Evolutionary conservation across 2,113 vertebrate genomes (phyloP).

Genomic region (Haemorhous mexicanus): DNA sequence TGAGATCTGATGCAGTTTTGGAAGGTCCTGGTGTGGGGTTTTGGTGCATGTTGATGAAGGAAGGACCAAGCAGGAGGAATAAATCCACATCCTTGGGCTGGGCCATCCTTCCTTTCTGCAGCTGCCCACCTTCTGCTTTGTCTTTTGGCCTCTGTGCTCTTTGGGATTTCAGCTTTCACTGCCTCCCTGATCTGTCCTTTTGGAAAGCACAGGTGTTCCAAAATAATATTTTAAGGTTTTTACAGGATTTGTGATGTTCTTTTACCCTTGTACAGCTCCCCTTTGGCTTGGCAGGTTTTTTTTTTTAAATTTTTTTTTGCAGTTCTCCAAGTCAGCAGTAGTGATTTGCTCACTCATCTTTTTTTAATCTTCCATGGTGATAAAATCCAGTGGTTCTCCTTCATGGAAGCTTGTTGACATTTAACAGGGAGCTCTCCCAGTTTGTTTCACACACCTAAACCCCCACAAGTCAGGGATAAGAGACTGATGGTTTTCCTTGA

Average conservation of each 20-base stretch:
- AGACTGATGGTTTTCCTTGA: not conserved
- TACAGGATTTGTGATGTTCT: not conserved
- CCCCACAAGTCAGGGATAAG: not conserved
- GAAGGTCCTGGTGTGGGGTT: not conserved
- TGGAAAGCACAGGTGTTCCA: not conserved
- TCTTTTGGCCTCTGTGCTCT: not conserved
- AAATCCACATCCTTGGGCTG: rapidly evolving
- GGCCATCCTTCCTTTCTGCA: not conserved
- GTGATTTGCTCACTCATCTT: not conserved
- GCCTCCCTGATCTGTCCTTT: not conserved
- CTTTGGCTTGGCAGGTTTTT: not conserved
- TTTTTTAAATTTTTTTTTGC: not conserved
- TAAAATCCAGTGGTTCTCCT: not conserved
- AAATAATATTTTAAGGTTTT: not conserved
- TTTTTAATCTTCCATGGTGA: not conserved
- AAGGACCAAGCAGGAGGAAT: not conserved
- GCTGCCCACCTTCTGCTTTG: not conserved
- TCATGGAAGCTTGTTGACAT: not conserved
- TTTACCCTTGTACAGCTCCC: not conserved
- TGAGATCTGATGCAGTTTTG: not conserved
- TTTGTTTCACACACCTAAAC: not conserved
- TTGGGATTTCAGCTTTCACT: not conserved
- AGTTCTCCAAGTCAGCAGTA: not conserved
- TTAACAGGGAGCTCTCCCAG: not conserved
- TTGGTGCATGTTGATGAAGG: not conserved